Percentiles rank a stretch among this genome's conserved stretches.
These are phyloP conservation scores for Anastrepha ludens DNA, from an alignment of 1,140 invertebrate species.

Conservation along the genomic window DNA sequence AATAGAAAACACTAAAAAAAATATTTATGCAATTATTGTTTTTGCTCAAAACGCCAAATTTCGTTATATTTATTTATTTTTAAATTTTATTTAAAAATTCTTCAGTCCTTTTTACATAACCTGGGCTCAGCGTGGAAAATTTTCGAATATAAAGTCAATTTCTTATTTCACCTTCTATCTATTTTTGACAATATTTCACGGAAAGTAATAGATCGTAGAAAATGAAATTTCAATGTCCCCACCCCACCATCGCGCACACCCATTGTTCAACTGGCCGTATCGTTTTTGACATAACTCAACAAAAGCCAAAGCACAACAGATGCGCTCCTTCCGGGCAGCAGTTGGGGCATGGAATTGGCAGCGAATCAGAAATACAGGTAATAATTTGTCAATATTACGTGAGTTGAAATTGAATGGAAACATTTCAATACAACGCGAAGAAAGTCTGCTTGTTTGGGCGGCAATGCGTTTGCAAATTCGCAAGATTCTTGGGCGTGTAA, in stretches of 20 bases:
- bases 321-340: neutral
- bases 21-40: too few species aligned
- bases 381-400: slow-evolving; percentile 74
- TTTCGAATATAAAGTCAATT: too few species aligned
- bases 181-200: neutral
- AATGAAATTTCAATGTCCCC: neutral
- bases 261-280: neutral
- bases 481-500: neutral
- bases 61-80: too few species aligned
- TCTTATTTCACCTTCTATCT: neutral
- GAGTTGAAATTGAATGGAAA: slow-evolving; percentile 73
- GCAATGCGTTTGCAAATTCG: neutral
- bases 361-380: slow-evolving; percentile 69
- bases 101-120: too few species aligned
- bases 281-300: slow-evolving; percentile 10
- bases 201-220: neutral
- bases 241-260: neutral
- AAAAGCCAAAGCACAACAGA: neutral
- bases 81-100: too few species aligned
- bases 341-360: slow-evolving; percentile 34
- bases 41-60: too few species aligned
- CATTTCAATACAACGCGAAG: slow-evolving; percentile 14
- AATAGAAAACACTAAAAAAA: too few species aligned
- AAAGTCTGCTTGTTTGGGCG: neutral
- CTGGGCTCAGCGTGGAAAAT: too few species aligned